A percentile compares a stretch with the other conserved stretches of the same genome.
Evolutionary conservation across 2,888 invertebrate genomes (phyloP).

Genomic region (Amblyteles armatorius): DNA sequence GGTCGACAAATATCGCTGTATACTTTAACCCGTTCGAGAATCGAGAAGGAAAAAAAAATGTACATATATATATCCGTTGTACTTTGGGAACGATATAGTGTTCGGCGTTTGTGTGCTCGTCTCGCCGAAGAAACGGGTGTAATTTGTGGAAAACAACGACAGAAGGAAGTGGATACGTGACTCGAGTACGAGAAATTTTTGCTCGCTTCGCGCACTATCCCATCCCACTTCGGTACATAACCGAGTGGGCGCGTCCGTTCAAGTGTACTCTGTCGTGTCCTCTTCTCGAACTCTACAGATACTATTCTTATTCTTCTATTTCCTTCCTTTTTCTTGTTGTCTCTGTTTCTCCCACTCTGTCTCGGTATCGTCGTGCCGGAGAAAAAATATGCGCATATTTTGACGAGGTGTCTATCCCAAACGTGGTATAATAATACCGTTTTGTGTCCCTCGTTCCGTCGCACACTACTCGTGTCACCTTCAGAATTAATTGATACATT

Average conservation of each 20-base stretch:
- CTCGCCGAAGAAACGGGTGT: slow-evolving; percentile 38
- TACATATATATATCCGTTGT: slow-evolving; percentile 1
- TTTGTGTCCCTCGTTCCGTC: neutral
- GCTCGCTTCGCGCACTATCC: slow-evolving; percentile 5
- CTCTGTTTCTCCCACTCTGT: slow-evolving; percentile 3
- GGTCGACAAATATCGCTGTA: neutral
- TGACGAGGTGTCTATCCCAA: slow-evolving; percentile 52
- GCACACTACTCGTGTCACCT: neutral
- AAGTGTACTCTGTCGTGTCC: slow-evolving; percentile 23
- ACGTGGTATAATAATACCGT: slow-evolving; percentile 41
- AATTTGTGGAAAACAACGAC: slow-evolving; percentile 63
- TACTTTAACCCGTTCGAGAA: neutral
- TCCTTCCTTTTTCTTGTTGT: neutral
- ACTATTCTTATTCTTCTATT: slow-evolving; percentile 1
- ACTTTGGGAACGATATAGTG: slow-evolving; percentile 4
- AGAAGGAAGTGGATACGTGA: slow-evolving; percentile 58
- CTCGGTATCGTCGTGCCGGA: neutral
- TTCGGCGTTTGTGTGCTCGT: slow-evolving; percentile 20
- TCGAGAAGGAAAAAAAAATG: neutral
- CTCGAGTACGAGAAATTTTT: slow-evolving; percentile 41
- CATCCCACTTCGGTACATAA: slow-evolving; percentile 7
- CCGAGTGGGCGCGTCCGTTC: slow-evolving; percentile 22
- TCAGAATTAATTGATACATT: slow-evolving; percentile 11
- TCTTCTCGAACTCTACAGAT: neutral
- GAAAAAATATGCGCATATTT: slow-evolving; percentile 63